phyloP scores from a whole-genome alignment of 1,140 invertebrate genomes.

The Neuroterus valhalla region DNA sequence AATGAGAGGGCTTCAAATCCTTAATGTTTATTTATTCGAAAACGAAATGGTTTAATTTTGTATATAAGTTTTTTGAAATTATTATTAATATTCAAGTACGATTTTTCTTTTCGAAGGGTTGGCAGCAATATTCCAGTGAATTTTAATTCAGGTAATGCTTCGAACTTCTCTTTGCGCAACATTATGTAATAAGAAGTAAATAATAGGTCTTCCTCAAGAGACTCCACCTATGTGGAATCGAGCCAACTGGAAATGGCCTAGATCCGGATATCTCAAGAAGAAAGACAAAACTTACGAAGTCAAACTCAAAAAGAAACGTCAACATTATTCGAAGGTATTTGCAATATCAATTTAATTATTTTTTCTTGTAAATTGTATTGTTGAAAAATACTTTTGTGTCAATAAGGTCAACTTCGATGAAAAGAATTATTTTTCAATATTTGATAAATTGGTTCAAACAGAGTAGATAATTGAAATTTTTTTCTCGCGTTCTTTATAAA shows the following conservation, averaged over 20 bases:
- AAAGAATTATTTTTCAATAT: no score
- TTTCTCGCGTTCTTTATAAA: background rate
- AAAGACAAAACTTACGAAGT: slow-evolving; percentile 55
- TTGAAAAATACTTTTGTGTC: no score
- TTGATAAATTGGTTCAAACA: no score
- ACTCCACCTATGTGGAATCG: slow-evolving; percentile 35
- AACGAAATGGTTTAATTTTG: background rate
- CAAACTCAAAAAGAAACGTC: slow-evolving; percentile 50
- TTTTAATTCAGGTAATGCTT: slow-evolving; percentile 1
- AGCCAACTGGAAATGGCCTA: slow-evolving; percentile 52
- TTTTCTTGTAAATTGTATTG: background rate
- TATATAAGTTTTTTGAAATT: background rate
- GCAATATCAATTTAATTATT: background rate
- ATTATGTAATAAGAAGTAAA: background rate
- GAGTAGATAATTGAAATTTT: background rate
- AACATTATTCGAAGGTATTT: slow-evolving; percentile 50
- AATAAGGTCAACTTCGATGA: no score
- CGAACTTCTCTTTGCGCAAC: background rate
- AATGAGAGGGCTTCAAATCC: no score
- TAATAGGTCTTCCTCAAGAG: slow-evolving; percentile 35
- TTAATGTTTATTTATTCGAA: no score
- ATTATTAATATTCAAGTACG: background rate
- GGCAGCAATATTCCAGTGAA: background rate
- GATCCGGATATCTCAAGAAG: slow-evolving; percentile 42
- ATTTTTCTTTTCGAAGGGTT: background rate